These are phyloP conservation scores for Ochropleura plecta DNA, from an alignment of 2,888 invertebrate species.

Conservation along the genomic window DNA sequence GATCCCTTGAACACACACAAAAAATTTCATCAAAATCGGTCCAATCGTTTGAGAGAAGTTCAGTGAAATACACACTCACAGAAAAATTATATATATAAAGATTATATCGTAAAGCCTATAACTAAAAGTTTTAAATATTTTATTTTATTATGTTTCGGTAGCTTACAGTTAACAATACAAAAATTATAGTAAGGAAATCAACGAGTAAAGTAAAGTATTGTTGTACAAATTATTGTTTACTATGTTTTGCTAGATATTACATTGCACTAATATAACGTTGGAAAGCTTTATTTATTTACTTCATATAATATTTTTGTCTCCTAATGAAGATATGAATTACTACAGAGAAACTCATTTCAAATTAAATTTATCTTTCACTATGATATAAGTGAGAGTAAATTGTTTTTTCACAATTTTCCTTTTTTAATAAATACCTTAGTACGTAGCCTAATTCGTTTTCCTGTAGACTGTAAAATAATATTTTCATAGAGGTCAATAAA, in stretches of 20 bases:
- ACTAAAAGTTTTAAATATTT: neutral
- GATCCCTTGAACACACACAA: too few relatives aligned
- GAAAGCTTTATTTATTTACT: neutral
- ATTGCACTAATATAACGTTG: neutral
- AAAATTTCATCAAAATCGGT: too few relatives aligned
- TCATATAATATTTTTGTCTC: neutral
- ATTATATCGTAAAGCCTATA: neutral
- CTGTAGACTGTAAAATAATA: constrained; percentile 26
- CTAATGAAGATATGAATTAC: neutral
- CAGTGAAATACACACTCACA: too few relatives aligned
- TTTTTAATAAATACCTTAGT: neutral
- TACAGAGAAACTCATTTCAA: constrained; percentile 8
- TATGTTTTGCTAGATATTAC: neutral
- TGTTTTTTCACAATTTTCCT: neutral
- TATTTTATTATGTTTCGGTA: neutral
- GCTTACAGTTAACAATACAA: too few relatives aligned
- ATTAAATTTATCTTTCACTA: constrained; percentile 6
- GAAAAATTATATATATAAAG: too few relatives aligned
- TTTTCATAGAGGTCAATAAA: constrained; percentile 9
- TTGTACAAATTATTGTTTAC: too few relatives aligned
- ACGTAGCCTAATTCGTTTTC: constrained; percentile 1
- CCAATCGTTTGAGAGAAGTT: too few relatives aligned
- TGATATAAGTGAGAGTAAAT: neutral
- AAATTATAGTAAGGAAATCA: too few relatives aligned
- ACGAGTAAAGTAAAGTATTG: too few relatives aligned